Conservation (phyloP, 2,797 vertebrate species). For the Gymnothorax javanicus region DNA sequence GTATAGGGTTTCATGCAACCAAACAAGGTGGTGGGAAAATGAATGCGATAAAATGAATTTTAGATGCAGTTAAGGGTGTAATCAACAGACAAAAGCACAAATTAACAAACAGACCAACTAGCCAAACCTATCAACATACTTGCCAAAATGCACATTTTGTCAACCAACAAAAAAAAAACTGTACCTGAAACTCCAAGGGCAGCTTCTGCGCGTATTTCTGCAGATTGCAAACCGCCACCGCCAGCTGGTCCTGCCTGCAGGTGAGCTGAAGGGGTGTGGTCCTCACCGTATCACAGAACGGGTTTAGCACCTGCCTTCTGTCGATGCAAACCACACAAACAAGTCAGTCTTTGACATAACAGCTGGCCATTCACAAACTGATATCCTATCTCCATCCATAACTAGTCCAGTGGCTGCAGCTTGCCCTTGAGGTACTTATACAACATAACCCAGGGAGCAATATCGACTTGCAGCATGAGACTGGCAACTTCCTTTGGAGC, state of each 20-base stretch:
- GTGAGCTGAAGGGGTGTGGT: slow-evolving; percentile 88
- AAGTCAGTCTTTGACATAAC: neutral
- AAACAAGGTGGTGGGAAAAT: too few relatives aligned
- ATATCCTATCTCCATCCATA: neutral
- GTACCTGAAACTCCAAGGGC: slow-evolving; percentile 83
- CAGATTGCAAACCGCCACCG: slow-evolving; percentile 95
- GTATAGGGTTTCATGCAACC: too few relatives aligned
- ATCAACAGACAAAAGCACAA: too few relatives aligned
- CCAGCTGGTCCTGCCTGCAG: slow-evolving; percentile 94
- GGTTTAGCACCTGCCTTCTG: slow-evolving; percentile 79
- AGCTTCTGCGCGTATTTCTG: slow-evolving; percentile 82
- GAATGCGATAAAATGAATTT: too few relatives aligned
- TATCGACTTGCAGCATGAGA: neutral
- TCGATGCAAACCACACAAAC: slow-evolving; percentile 33
- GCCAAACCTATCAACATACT: too few relatives aligned
- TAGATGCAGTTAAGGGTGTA: too few relatives aligned
- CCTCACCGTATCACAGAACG: slow-evolving; percentile 88
- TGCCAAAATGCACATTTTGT: too few relatives aligned
- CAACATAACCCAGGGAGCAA: neutral
- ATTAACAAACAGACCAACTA: too few relatives aligned
- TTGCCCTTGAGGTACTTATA: neutral
- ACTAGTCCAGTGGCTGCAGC: neutral
- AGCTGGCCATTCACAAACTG: neutral
- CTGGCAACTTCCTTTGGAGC: neutral
- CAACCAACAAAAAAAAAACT: neutral